Evolutionary conservation across 2,888 invertebrate species (phyloP).

Genomic region (Xanthostigma xanthostigma): DNA sequence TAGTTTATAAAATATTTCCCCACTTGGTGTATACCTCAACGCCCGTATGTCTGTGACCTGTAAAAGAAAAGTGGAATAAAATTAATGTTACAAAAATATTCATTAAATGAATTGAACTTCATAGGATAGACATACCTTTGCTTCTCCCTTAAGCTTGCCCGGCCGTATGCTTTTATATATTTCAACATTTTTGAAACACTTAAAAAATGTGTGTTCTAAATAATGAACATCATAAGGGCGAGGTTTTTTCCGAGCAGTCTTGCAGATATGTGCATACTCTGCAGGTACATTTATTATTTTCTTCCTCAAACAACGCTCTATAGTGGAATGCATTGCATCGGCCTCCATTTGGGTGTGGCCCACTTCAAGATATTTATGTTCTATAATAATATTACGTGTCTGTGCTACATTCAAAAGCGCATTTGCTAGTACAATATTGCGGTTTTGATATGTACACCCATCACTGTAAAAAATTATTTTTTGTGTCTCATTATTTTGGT

Average conservation of each 20-base stretch:
- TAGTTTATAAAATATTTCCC: constrained; percentile 5
- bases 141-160: constrained; percentile 5
- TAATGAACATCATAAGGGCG: constrained; percentile 12
- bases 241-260: constrained; percentile 12
- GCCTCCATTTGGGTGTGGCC: constrained; percentile 19
- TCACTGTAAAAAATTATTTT: constrained; percentile 1
- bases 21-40: constrained; percentile 5
- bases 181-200: constrained; percentile 1
- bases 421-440: constrained; percentile 13
- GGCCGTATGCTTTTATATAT: constrained; percentile 5
- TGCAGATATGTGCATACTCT: constrained; percentile 11
- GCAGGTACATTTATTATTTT: constrained; percentile 11
- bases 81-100: too few relatives aligned
- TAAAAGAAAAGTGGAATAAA: not conserved
- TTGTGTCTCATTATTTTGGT: not conserved
- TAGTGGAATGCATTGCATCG: constrained; percentile 16
- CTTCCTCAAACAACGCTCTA: constrained; percentile 13
- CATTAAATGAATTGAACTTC: too few relatives aligned
- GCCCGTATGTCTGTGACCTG: constrained; percentile 7
- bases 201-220: constrained; percentile 10
- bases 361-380: constrained; percentile 18
- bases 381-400: constrained; percentile 11
- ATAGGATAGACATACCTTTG: not conserved
- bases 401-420: constrained; percentile 15
- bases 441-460: constrained; percentile 3